These are phyloP conservation scores for Acronicta aceris DNA, from an alignment of 2,888 invertebrate species.

Conservation along the genomic window DNA sequence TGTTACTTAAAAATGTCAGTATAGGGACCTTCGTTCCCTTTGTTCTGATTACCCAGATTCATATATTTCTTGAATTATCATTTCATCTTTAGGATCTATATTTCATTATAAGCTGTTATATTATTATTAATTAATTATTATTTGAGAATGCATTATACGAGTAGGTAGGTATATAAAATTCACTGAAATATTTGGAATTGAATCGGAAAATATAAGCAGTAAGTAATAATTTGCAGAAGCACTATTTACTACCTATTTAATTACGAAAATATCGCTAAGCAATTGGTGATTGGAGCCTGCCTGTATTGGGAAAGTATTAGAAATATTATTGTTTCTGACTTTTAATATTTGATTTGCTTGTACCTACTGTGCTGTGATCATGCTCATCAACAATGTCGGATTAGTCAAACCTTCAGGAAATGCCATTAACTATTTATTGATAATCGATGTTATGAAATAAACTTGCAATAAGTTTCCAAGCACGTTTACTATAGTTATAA, in stretches of 20 bases:
- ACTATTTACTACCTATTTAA: not conserved
- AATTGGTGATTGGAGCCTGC: not conserved
- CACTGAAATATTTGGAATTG: not conserved
- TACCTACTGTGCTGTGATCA: constrained; percentile 26
- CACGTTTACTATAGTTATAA: constrained; percentile 30
- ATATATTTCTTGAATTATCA: too few species aligned
- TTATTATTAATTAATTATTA: too few species aligned
- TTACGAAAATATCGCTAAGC: too few species aligned
- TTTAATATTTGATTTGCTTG: too few species aligned
- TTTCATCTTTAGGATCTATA: too few species aligned
- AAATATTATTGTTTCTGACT: too few species aligned
- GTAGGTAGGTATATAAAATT: too few species aligned
- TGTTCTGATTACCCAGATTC: not conserved
- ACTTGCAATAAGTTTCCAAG: constrained; percentile 44
- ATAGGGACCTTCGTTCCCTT: not conserved
- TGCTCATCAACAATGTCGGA: constrained; percentile 21
- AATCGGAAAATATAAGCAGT: not conserved
- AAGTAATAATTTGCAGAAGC: too few species aligned
- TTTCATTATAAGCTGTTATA: too few species aligned
- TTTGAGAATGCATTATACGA: too few species aligned
- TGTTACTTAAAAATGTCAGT: not conserved
- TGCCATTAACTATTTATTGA: constrained; percentile 40
- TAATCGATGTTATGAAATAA: constrained; percentile 38
- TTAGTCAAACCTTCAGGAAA: constrained; percentile 37
- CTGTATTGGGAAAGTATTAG: too few species aligned